Percentiles rank a stretch among this genome's conserved stretches.
Conservation (phyloP, 2,888 invertebrate genomes). For the Dolichomitus sp. region DNA sequence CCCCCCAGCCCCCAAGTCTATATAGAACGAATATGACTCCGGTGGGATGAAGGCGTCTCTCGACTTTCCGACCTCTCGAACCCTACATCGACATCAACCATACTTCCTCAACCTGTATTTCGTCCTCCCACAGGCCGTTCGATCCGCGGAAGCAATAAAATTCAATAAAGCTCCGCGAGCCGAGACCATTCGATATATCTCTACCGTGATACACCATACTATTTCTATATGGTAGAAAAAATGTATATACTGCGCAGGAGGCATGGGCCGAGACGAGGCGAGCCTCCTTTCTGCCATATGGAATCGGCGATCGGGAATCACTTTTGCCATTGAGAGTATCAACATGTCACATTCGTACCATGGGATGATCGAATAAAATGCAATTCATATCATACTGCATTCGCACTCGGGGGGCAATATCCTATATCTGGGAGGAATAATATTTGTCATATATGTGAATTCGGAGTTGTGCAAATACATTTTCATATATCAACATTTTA, state of each 20-base stretch:
- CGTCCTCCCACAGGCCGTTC: constrained; percentile 10
- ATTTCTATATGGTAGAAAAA: constrained; percentile 2
- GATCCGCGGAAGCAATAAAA: constrained; percentile 56
- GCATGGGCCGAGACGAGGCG: background rate
- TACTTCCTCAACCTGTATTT: constrained; percentile 24
- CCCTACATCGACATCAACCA: constrained; percentile 20
- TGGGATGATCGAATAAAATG: constrained; percentile 1
- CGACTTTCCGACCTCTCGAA: constrained; percentile 36
- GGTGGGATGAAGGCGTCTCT: constrained; percentile 47
- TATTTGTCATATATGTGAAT: background rate
- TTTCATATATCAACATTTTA: background rate
- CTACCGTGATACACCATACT: background rate
- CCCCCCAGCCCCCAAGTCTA: constrained; percentile 5
- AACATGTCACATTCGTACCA: constrained; percentile 24
- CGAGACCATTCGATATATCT: constrained; percentile 47
- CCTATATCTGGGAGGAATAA: background rate
- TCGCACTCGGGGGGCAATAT: background rate
- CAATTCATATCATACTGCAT: background rate
- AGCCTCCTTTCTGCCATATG: constrained; percentile 32
- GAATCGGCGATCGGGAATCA: constrained; percentile 47
- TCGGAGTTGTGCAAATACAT: background rate
- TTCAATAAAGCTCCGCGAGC: constrained; percentile 53
- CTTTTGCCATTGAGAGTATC: constrained; percentile 1
- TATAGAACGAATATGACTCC: constrained; percentile 50
- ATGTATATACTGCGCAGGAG: constrained; percentile 1